Base-by-base conservation (phyloP, 2,797 vertebrate species). In the Xenentodon cancila region DNA sequence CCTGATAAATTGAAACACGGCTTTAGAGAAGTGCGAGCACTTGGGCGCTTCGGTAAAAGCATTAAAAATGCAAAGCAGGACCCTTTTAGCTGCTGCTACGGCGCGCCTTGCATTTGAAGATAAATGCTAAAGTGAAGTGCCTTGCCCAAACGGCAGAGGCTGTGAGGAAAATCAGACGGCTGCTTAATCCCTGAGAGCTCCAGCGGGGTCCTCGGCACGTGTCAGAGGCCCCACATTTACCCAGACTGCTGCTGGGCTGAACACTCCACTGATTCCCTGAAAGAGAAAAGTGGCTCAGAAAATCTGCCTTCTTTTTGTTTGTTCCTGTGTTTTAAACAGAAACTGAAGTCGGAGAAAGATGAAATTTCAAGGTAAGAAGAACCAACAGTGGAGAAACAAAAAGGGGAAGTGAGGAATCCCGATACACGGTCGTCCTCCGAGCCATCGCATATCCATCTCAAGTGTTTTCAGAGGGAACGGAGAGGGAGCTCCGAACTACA, bases 11-110 rank as follows among this genome's bases (percentile, higher is more conserved):
- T 82, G 77, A 83, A 88, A 89, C 77, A 81, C 72, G 77, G 88
- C 84, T 92, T 90, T 87, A 78, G 75, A 90, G 80, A 66, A 85
- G 79, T 76, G 82, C 81, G 79, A 88, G 69, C 7, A 49, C 73
- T 74, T 34, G 59, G 74, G 73, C 49, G 58, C 76, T 68, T 74
- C 70, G 68, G 78, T 86, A 86, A 89, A 91, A 84, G 85, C 85
- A 92, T 92, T 90, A 91, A 84, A 90, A 85, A 92, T 91, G 90
- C 89, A 88, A 92, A 92, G 89, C 75, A 70, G 81, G 68, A 74
- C 59, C 78, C 78, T 88, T 91, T 91, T 76, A 84, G 84, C 47
- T 37, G 65, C 83, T 87, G 89, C 88, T 79, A 79, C 63, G 63
- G 79, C 73, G 77, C 73, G 73, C 67, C 82, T 80, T 88, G 86